Conservation (phyloP, 2,888 invertebrate genomes). For the Ophioninae sp. region DNA sequence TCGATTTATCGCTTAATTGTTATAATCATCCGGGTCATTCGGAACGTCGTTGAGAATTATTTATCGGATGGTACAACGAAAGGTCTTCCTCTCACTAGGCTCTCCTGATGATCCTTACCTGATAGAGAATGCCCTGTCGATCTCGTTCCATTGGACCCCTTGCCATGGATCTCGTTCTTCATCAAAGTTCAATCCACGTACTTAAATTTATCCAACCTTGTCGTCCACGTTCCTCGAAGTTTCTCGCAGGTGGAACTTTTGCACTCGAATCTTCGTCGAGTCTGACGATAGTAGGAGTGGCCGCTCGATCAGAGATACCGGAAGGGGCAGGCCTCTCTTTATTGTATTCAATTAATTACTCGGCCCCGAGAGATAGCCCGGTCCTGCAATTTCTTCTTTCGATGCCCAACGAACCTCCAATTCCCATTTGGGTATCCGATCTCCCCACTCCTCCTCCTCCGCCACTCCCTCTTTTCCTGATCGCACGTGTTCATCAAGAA, state of each 20-base stretch:
- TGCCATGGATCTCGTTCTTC: too few species aligned
- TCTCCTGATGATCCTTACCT: slow-evolving; percentile 18
- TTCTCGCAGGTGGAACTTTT: background rate
- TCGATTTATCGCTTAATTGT: slow-evolving; percentile 79
- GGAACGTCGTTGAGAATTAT: slow-evolving; percentile 18
- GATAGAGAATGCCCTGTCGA: background rate
- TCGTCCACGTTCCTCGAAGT: background rate
- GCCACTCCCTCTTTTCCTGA: too few species aligned
- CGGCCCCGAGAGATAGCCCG: slow-evolving; percentile 69
- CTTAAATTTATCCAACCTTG: too few species aligned
- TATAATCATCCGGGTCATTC: slow-evolving; percentile 71
- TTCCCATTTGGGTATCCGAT: slow-evolving; percentile 39
- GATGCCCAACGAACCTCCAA: slow-evolving; percentile 41
- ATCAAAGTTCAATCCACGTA: too few species aligned
- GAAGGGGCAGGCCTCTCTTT: slow-evolving; percentile 73
- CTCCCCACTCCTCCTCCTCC: background rate
- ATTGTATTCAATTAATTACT: slow-evolving; percentile 78
- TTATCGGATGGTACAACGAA: slow-evolving; percentile 57
- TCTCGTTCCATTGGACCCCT: background rate
- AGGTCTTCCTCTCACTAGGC: slow-evolving; percentile 55
- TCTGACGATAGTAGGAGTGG: slow-evolving; percentile 71
- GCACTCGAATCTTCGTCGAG: slow-evolving; percentile 27
- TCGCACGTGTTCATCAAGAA: too few species aligned
- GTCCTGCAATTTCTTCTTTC: slow-evolving; percentile 75
- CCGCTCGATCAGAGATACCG: slow-evolving; percentile 73